A percentile compares a stretch with the other conserved stretches of the same genome.
Evolutionary conservation across 2,888 invertebrate genomes (phyloP).

Genomic region (Biston stratarius): DNA sequence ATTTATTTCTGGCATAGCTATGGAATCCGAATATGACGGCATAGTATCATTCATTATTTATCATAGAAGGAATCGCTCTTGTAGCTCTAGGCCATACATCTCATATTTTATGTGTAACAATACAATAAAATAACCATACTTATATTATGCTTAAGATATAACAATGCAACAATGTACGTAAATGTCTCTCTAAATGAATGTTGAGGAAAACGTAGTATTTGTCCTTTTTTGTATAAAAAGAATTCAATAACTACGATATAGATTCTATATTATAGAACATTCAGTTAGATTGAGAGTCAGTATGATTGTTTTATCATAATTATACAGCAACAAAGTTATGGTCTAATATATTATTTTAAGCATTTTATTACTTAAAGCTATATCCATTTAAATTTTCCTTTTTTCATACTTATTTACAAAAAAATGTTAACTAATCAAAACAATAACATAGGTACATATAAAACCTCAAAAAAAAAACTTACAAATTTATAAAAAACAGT

Average conservation of each 20-base stretch:
- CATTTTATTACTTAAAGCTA: no score
- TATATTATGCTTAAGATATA: not conserved
- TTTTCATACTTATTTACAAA: no score
- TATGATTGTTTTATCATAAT: no score
- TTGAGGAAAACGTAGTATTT: conserved; percentile 13
- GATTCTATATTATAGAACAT: not conserved
- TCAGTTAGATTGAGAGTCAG: not conserved
- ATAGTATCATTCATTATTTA: not conserved
- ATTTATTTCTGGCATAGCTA: no score
- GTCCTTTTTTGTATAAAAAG: conserved; percentile 8
- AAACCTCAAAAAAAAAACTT: no score
- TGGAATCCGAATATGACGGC: no score
- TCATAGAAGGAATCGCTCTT: conserved; percentile 1
- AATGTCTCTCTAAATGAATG: conserved; percentile 20
- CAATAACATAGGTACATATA: no score
- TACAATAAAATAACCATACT: conserved; percentile 7
- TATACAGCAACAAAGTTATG: no score
- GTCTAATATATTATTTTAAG: no score
- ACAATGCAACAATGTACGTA: conserved; percentile 8
- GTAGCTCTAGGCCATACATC: not conserved
- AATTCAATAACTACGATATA: not conserved
- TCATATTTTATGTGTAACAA: not conserved
- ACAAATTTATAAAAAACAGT: no score
- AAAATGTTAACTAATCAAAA: no score
- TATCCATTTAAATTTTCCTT: no score